phyloP scores from a whole-genome alignment of 2,888 invertebrate species.

The Arenicola marina region DNA sequence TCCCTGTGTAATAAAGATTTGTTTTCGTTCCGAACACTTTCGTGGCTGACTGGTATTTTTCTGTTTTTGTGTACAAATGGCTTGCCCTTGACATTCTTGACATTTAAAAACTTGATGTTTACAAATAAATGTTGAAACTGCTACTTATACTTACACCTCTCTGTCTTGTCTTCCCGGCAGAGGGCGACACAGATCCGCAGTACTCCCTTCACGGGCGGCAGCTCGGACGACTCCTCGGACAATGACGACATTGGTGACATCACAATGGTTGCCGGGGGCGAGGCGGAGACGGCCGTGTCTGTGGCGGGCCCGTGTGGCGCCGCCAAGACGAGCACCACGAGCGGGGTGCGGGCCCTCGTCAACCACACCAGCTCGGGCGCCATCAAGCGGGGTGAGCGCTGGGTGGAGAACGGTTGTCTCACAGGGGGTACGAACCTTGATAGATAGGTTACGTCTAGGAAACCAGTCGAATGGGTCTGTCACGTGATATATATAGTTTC shows the following conservation, averaged over 20 bases:
- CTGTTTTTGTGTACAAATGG: no score
- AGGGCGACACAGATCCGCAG: slow-evolving; percentile 94
- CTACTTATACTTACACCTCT: background rate
- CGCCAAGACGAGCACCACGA: slow-evolving; percentile 49
- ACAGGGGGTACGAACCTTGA: no score
- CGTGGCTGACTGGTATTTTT: no score
- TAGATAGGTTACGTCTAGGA: no score
- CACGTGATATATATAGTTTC: no score
- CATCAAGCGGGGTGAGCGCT: slow-evolving; percentile 49
- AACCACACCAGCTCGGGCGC: slow-evolving; percentile 55
- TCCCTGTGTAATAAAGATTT: no score
- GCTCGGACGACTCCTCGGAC: slow-evolving; percentile 83
- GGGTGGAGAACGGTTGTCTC: no score
- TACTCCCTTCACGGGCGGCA: slow-evolving; percentile 93
- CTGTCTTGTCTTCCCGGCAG: slow-evolving; percentile 58
- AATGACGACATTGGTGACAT: slow-evolving; percentile 1
- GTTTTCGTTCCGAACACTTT: no score
- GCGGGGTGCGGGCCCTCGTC: slow-evolving; percentile 47
- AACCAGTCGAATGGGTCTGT: no score
- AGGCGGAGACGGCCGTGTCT: slow-evolving; percentile 26
- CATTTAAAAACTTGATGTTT: background rate
- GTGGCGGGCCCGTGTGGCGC: slow-evolving; percentile 61
- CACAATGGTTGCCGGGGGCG: background rate
- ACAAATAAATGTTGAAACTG: background rate
- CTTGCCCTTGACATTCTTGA: no score